phyloP scores from a whole-genome alignment of 2,797 vertebrate genomes.

The Australoheros facetus region DNA sequence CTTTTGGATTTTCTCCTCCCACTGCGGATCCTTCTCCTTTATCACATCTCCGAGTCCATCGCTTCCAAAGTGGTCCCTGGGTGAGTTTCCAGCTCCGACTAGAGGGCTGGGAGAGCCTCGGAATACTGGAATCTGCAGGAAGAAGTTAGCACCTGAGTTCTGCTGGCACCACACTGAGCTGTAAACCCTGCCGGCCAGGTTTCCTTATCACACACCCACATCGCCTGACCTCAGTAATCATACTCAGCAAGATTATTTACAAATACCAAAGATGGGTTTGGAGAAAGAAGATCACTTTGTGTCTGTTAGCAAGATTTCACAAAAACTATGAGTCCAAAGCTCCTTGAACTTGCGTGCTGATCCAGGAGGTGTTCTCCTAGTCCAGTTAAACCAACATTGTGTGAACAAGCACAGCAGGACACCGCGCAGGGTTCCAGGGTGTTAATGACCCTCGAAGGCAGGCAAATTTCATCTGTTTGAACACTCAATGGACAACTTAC shows the following conservation, averaged over 20 bases:
- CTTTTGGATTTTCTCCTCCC: slow-evolving; percentile 75
- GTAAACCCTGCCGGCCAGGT: background rate
- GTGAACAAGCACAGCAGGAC: background rate
- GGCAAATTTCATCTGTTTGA: background rate
- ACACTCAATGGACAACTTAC: background rate
- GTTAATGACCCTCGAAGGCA: background rate
- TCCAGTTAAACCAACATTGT: background rate
- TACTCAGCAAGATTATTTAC: background rate
- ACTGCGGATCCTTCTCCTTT: slow-evolving; percentile 67
- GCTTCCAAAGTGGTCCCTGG: slow-evolving; percentile 76
- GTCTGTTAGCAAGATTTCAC: background rate
- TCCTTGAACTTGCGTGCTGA: too few species aligned
- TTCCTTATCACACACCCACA: background rate
- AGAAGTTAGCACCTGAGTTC: background rate
- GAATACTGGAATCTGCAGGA: slow-evolving; percentile 81
- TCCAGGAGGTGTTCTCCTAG: background rate
- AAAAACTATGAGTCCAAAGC: too few species aligned
- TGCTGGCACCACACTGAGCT: background rate
- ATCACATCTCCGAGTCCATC: slow-evolving; percentile 83
- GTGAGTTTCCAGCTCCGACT: slow-evolving; percentile 30
- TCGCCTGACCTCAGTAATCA: too few species aligned
- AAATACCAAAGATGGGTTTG: background rate
- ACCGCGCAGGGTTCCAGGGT: too few species aligned
- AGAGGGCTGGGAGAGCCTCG: slow-evolving; percentile 71
- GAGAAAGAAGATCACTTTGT: background rate